Conservation (phyloP, 2,113 vertebrate genomes). For the Emydocephalus ijimae region DNA sequence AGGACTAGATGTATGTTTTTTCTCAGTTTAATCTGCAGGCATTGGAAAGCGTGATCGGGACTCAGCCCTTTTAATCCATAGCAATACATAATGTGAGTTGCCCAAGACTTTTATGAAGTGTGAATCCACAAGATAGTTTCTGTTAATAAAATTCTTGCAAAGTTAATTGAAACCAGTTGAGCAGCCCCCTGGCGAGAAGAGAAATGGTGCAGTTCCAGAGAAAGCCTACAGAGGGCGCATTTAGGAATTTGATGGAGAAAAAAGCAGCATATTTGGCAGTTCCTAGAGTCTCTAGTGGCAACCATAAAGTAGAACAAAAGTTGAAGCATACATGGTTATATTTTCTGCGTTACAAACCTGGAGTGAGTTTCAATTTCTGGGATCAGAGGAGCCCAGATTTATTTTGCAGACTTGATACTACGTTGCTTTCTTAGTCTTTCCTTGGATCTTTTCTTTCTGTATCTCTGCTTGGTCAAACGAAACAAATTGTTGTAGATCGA, state of each 20-base stretch:
- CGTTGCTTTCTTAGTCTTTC: not conserved
- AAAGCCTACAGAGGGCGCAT: constrained; percentile 26
- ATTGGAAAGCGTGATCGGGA: not conserved
- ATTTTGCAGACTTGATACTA: not conserved
- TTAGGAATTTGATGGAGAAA: not conserved
- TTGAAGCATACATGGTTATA: not conserved
- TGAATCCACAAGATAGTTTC: not conserved
- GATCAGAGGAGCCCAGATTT: not conserved
- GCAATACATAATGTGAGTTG: not conserved
- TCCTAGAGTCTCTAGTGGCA: not conserved
- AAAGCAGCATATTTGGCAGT: not conserved
- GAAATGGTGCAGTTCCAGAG: not conserved
- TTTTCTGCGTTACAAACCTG: rapidly evolving
- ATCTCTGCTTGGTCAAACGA: no score
- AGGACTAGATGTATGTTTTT: not conserved
- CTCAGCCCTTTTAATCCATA: not conserved
- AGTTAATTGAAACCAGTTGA: not conserved
- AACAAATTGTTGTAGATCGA: no score
- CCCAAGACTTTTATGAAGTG: not conserved
- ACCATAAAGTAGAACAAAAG: not conserved
- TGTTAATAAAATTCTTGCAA: not conserved
- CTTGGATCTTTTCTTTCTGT: not conserved
- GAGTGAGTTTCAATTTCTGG: not conserved
- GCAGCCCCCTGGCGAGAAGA: not conserved
- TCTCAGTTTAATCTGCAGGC: not conserved